These are phyloP conservation scores for Anolis carolinensis DNA, from an alignment of 2,113 vertebrate genomes.

Conservation along the genomic window DNA sequence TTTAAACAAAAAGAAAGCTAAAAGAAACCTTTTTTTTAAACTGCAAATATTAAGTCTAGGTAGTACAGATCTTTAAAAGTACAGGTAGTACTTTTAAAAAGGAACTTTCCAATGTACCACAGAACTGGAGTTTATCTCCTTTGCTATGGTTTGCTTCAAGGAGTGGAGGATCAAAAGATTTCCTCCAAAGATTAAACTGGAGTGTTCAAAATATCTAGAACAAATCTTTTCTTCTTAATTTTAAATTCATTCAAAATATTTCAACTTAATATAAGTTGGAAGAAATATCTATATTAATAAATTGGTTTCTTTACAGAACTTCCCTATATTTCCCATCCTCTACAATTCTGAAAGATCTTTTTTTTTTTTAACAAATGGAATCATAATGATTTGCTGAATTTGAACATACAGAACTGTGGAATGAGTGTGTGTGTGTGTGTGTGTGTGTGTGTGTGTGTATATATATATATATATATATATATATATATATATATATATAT, in stretches of 20 bases:
- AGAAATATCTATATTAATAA: constrained; percentile 35
- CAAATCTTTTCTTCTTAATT: constrained; percentile 47
- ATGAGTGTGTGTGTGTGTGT: too few relatives aligned
- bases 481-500: too few relatives aligned
- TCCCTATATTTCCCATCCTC: not conserved
- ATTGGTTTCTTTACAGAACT: not conserved
- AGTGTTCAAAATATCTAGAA: constrained; percentile 29
- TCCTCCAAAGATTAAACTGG: constrained; percentile 6
- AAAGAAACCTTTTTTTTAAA: not conserved
- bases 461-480: too few relatives aligned
- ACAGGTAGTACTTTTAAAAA: not conserved
- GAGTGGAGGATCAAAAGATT: not conserved
- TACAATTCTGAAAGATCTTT: constrained; percentile 20
- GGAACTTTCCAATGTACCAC: not conserved
- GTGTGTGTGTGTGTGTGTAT: too few relatives aligned
- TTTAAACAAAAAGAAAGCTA: too few relatives aligned
- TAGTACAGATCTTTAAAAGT: not conserved
- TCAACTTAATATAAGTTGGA: constrained; percentile 65
- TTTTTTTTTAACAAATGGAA: not conserved
- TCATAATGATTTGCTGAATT: too few relatives aligned
- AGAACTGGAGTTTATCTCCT: constrained; percentile 35
- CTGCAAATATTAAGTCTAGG: not conserved
- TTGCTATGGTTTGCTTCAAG: constrained; percentile 35
- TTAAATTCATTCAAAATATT: constrained; percentile 26
- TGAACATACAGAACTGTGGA: constrained; percentile 49